Conservation (phyloP, 2,888 invertebrate species). For the Idaea dimidiata region DNA sequence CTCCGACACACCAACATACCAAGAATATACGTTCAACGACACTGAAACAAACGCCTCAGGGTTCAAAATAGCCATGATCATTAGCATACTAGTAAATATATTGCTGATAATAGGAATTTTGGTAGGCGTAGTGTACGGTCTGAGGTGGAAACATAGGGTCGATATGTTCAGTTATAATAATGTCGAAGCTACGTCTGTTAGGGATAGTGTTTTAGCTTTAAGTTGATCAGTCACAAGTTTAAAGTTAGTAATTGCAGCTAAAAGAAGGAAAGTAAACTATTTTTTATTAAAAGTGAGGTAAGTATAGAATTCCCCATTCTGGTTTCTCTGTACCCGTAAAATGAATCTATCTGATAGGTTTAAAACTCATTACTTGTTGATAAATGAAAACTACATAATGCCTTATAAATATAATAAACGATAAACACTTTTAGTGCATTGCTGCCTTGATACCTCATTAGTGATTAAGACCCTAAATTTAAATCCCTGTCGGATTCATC, state of each 20-base stretch:
- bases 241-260: not conserved
- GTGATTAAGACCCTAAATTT: too few relatives aligned
- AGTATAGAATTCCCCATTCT: too few relatives aligned
- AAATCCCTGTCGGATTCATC: too few relatives aligned
- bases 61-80: conserved; percentile 38
- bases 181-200: conserved; percentile 43
- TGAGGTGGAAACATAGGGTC: conserved; percentile 45
- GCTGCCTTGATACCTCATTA: too few relatives aligned
- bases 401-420: too few relatives aligned
- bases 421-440: too few relatives aligned
- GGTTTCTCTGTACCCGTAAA: too few relatives aligned
- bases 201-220: conserved; percentile 41
- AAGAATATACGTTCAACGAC: not conserved
- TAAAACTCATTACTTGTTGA: too few relatives aligned
- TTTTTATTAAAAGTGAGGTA: too few relatives aligned
- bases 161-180: conserved; percentile 45
- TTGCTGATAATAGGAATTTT: conserved; percentile 41
- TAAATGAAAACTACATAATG: too few relatives aligned
- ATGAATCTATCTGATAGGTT: too few relatives aligned
- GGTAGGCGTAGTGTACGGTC: conserved; percentile 37
- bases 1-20: not conserved
- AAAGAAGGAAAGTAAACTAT: not conserved
- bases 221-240: conserved; percentile 18
- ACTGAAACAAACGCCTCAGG: conserved; percentile 17
- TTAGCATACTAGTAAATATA: conserved; percentile 55